Conservation (phyloP, 2,888 invertebrate genomes). For the Philaethria dido region DNA sequence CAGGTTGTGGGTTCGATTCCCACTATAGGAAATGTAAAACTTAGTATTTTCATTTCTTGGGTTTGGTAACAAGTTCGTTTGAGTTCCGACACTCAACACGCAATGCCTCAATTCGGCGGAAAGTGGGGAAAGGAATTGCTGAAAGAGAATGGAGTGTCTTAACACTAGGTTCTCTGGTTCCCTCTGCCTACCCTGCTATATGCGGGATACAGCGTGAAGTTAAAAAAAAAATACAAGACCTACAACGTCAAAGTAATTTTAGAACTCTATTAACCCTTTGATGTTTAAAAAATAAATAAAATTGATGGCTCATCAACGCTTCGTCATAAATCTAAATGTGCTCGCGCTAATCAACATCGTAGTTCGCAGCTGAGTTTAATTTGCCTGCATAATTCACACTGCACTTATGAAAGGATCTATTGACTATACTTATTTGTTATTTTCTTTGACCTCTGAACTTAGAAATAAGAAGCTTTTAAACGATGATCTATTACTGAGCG, state of each 20-base stretch:
- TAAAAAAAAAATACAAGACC: conserved; percentile 16
- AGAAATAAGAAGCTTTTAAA: neutral
- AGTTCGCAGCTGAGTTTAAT: conserved; percentile 75
- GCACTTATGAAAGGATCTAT: conserved; percentile 44
- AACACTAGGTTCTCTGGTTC: no score
- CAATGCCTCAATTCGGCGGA: no score
- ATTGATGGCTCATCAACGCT: conserved; percentile 42
- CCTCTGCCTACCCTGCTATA: no score
- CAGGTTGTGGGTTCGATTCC: no score
- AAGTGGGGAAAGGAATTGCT: no score
- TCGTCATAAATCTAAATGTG: conserved; percentile 73
- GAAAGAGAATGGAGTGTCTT: no score
- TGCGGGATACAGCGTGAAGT: no score
- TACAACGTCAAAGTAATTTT: conserved; percentile 32
- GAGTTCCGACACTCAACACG: no score
- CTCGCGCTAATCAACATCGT: conserved; percentile 66
- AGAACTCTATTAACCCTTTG: conserved; percentile 44
- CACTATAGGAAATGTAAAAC: no score
- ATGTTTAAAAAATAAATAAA: conserved; percentile 43
- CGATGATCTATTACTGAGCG: neutral
- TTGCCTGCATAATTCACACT: conserved; percentile 70
- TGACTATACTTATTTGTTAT: conserved; percentile 30
- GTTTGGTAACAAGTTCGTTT: no score
- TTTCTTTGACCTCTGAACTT: conserved; percentile 16
- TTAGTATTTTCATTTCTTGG: no score